phyloP scores from a whole-genome alignment of 2,888 invertebrate genomes.

The Calliphora vomitoria region DNA sequence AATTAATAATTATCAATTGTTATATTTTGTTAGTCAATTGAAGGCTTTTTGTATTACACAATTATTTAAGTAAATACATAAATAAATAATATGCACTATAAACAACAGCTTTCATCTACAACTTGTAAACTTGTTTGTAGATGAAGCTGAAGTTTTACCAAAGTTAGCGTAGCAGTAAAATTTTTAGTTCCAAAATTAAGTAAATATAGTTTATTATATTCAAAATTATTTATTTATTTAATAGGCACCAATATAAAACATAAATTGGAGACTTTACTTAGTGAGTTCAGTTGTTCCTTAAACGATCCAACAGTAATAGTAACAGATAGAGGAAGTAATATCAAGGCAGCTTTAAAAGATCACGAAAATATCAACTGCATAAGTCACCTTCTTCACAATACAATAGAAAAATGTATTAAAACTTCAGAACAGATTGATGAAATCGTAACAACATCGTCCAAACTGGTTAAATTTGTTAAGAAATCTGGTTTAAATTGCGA shows the following conservation, averaged over 20 bases:
- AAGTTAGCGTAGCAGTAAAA: too few relatives aligned
- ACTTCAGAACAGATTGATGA: too few relatives aligned
- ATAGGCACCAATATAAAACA: constrained; percentile 28
- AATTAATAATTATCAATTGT: not conserved
- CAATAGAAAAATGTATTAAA: constrained; percentile 42
- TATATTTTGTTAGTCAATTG: too few relatives aligned
- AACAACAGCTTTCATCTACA: too few relatives aligned
- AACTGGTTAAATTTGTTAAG: constrained; percentile 1
- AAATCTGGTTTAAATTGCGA: too few relatives aligned
- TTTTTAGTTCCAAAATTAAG: too few relatives aligned
- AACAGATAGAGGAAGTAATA: constrained; percentile 57
- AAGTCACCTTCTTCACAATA: constrained; percentile 41
- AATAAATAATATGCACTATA: too few relatives aligned
- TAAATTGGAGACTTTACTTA: constrained; percentile 28
- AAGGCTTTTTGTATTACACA: too few relatives aligned
- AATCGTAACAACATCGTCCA: not conserved
- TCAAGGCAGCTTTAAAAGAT: constrained; percentile 42
- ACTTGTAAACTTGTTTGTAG: too few relatives aligned
- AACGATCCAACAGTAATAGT: constrained; percentile 57
- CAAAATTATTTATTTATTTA: not conserved
- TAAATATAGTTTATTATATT: too few relatives aligned
- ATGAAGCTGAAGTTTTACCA: too few relatives aligned
- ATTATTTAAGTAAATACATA: too few relatives aligned
- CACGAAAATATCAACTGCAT: constrained; percentile 42
- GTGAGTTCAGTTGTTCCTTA: constrained; percentile 44